Evolutionary conservation across 2,888 invertebrate species (phyloP), one percentile per base, ranked within the genome.

Genomic region (Urechis unicinctus): DNA sequence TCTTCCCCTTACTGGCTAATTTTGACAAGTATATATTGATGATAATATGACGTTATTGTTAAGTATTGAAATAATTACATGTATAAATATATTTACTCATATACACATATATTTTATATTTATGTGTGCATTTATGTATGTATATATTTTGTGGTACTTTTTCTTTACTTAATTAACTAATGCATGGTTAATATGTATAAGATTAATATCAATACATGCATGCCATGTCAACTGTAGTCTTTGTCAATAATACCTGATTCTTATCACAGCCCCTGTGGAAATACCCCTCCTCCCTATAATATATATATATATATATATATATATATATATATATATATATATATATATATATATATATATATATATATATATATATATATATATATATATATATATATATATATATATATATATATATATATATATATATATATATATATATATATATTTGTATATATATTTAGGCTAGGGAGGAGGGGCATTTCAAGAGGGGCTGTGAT

Each of bases 1-100:
- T 93, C 78, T 93, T 88, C 71, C 89, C 91, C 0, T 62, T 77
- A 24, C 62, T 77, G 65, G 62, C 59, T 41, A 61, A 68, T 52
- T 71, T 67, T 67, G 73, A 73, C 62, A 68, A 67, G 73, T 73
- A 53, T 55, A 55, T 56, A 22, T n/a, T 28, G 24, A n/a, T n/a
- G n/a, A n/a, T n/a, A n/a, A n/a, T n/a, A n/a, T n/a, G n/a, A n/a
- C n/a, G n/a, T n/a, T n/a, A n/a, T 2, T 25, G 6, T 21, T 21
- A 50, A n/a, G 13, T 26, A 48, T 48, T 13, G 41, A 41, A 41
- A 41, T 41, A 13, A 41, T 41, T 41, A 41, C 41, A 41, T 41
- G 9, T n/a, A n/a, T n/a, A n/a, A n/a, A n/a, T n/a, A n/a, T n/a
- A n/a, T n/a, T n/a, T n/a, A n/a, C n/a, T n/a, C n/a, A n/a, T n/a